Evolutionary conservation across 2,888 invertebrate species (phyloP).

Genomic region (Ochropacha duplaris): DNA sequence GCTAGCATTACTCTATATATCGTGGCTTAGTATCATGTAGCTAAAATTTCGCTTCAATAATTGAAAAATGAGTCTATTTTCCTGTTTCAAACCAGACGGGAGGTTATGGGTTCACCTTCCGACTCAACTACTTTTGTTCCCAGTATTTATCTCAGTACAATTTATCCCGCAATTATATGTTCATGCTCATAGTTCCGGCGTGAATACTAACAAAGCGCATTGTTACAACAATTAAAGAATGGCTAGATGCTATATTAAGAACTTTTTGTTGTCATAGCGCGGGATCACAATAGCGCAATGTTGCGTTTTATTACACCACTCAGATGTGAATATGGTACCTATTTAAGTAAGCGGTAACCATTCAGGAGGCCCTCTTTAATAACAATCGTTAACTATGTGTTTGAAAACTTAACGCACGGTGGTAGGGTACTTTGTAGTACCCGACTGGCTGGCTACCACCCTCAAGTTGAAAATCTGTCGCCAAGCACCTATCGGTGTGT

Average conservation of each 20-base stretch:
- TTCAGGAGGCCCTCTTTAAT: slow-evolving; percentile 8
- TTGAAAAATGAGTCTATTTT: not conserved
- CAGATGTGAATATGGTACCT: not conserved
- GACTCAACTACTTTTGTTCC: slow-evolving; percentile 3
- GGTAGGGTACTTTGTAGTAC: too few species aligned
- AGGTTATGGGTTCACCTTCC: slow-evolving; percentile 4
- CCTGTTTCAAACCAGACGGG: not conserved
- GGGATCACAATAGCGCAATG: slow-evolving; percentile 40
- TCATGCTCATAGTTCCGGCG: slow-evolving; percentile 15
- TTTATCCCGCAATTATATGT: slow-evolving; percentile 25
- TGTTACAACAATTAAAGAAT: slow-evolving; percentile 59
- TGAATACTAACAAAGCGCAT: slow-evolving; percentile 55
- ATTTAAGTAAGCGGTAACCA: slow-evolving; percentile 11
- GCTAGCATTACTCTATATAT: too few species aligned
- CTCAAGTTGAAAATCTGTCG: too few species aligned
- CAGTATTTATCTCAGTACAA: slow-evolving; percentile 16
- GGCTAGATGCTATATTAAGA: slow-evolving; percentile 59
- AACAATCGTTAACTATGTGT: slow-evolving; percentile 13
- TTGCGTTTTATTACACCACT: slow-evolving; percentile 29
- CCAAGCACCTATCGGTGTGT: too few species aligned
- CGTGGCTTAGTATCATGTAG: too few species aligned
- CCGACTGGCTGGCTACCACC: too few species aligned
- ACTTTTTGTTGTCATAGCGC: slow-evolving; percentile 48
- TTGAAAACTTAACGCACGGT: slow-evolving; percentile 6
- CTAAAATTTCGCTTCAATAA: too few species aligned